Evolutionary conservation across 2,888 invertebrate genomes (phyloP), one percentile per base, ranked within the genome.

Genomic region (Halictus ligatus): DNA sequence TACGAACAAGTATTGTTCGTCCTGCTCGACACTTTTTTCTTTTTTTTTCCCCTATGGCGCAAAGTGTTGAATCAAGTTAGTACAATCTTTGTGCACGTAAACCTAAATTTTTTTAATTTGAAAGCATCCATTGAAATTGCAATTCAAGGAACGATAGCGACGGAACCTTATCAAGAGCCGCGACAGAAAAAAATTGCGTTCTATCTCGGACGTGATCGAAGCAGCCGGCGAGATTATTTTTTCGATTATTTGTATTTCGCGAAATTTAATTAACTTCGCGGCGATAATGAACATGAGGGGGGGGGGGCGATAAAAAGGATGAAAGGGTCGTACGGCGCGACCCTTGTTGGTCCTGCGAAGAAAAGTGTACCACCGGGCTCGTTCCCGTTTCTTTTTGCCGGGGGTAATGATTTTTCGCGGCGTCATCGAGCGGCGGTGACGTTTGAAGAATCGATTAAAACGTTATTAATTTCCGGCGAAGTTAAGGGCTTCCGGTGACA

Each of bases 391-490:
- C 60, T 60, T 71, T 69, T 46, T 71, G 4, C 25, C 48, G 48
- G 54, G 54, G 10, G 10, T 25, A 7, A 50, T 35, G 8, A 54
- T 75, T 69, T 64, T 64, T 71, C 60, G 35, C 29, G 29, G 40
- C 48, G n/a, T 54, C 35, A 67, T 75, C 50, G 43, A 8, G 25
- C 67, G 67, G 67, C 46, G 21, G 43, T 48, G 78, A 50, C 78
- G 73, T 76, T 78, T 80, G 48, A 72, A 48, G 78, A 72, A 81
- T 83, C 83, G 80, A 87, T 87, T 78, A 79, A 87, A 86, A 81
- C 71, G 81, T 87, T 83, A 87, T 87, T 87, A 87, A 87, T 87
- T 80, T 83, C 87, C 81, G 83, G 73, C 43, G 78, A 80, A 87
- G 83, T 76, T 54, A 71, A 76, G 76, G 60, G 76, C 78, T 88